Evolutionary conservation across 2,888 invertebrate species (phyloP).

Genomic region (Ephialtes manifestator): DNA sequence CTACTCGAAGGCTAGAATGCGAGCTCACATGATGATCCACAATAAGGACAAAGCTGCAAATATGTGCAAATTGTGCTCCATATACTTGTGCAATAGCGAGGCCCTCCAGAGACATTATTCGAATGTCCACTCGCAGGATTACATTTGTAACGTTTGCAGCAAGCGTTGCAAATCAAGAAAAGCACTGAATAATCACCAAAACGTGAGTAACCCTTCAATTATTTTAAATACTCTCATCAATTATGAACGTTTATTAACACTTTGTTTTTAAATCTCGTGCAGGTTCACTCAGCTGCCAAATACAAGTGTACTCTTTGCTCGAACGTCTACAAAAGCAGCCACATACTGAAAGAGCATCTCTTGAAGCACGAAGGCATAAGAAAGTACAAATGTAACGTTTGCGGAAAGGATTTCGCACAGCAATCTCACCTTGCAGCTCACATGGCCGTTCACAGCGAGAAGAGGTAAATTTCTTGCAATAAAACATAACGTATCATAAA

Average conservation of each 20-base stretch:
- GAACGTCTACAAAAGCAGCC: constrained; percentile 80
- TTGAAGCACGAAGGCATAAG: constrained; percentile 81
- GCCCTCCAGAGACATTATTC: constrained; percentile 76
- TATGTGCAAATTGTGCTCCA: constrained; percentile 79
- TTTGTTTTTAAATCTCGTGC: not conserved
- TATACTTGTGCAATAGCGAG: constrained; percentile 76
- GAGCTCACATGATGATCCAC: constrained; percentile 79
- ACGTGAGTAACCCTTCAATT: constrained; percentile 71
- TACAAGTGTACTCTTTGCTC: constrained; percentile 78
- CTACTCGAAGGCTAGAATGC: constrained; percentile 78
- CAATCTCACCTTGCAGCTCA: constrained; percentile 82
- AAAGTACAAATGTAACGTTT: constrained; percentile 79
- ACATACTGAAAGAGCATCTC: constrained; percentile 80
- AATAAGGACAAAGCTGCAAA: constrained; percentile 76
- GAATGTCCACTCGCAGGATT: constrained; percentile 78
- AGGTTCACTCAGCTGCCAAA: constrained; percentile 80
- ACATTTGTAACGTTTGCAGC: constrained; percentile 77
- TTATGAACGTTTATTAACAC: not conserved
- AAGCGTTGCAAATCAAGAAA: constrained; percentile 78
- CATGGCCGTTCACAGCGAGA: constrained; percentile 81
- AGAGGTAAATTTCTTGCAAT: constrained; percentile 70
- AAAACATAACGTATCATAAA: too few species aligned
- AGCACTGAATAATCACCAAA: constrained; percentile 80
- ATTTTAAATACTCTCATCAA: not conserved
- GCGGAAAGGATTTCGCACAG: constrained; percentile 79